Base-by-base conservation (phyloP, 2,888 invertebrate species). In the Melieria picta region DNA sequence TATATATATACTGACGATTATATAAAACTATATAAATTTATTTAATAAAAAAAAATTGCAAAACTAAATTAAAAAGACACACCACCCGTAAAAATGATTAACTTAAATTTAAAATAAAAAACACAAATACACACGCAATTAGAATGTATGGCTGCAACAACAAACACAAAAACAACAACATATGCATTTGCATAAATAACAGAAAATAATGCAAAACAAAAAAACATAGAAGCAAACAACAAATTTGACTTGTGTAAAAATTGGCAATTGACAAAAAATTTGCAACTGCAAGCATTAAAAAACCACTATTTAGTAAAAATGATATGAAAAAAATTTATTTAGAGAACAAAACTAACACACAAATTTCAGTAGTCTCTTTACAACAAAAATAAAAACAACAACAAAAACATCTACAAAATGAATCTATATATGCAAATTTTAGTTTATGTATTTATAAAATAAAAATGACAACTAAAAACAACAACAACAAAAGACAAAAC, bases 381-480 rank as follows among this genome's bases (percentile, higher is more conserved):
- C 30, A 30, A 30, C 30, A 30, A 30, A 30, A 16, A 16, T 16
- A 16, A 16, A 16, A 30, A 30, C 30, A 30, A 30, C 30, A 30
- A 30, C 30, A 30, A 30, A 2, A 30, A 30, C 30, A 30, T 30
- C 30, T 30, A 30, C 30, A 30, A 30, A 30, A 30, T 30, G 30
- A 30, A 30, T 30, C 30, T 30, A 30, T 30, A 30, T 30, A 30
- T 30, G 30, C 30, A 30, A 30, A 30, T 30, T 73, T 69, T 71
- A 76, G 73, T 72, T 72, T 74, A 72, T 65, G 69, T 69, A 71
- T 73, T 72, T 75, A 73, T 64, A 74, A 72, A 74, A 70, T 62
- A 67, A 69, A 55, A 72, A 69, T 61, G 60, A 30, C 30, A 30
- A 30, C 30, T 30, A 30, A 30, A 30, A 30, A 30, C 30, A 30